Conservation (phyloP, 2,888 invertebrate species). For the Orthosia gothica region DNA sequence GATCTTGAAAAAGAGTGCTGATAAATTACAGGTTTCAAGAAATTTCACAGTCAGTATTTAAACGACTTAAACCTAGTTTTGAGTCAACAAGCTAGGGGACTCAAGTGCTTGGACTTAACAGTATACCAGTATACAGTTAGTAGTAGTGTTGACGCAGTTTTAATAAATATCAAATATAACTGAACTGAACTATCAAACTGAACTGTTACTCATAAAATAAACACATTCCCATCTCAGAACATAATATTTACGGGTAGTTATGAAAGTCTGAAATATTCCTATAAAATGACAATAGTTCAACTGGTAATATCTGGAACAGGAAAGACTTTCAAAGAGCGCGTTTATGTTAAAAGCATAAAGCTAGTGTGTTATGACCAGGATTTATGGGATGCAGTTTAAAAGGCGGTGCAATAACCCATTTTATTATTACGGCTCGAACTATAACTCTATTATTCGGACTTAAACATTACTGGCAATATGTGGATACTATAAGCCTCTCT, state of each 20-base stretch:
- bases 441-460: no score
- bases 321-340: background rate
- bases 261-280: slow-evolving; percentile 25
- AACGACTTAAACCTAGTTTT: background rate
- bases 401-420: background rate
- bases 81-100: no score
- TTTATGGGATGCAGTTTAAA: slow-evolving; percentile 15
- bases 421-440: background rate
- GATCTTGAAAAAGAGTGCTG: no score
- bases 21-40: background rate
- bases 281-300: slow-evolving; percentile 33
- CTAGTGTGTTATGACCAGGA: slow-evolving; percentile 1
- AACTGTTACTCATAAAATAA: slow-evolving; percentile 6
- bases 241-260: background rate
- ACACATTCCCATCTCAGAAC: slow-evolving; percentile 1
- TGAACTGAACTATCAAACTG: background rate
- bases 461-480: no score
- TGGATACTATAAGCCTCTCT: no score
- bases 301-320: background rate
- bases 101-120: background rate
- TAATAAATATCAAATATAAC: background rate
- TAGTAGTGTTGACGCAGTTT: no score
- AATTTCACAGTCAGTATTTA: background rate
- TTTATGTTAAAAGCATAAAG: slow-evolving; percentile 24
- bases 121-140: no score